phyloP scores from a whole-genome alignment of 2,797 vertebrate genomes.

The Coranthus polyacanthus region DNA sequence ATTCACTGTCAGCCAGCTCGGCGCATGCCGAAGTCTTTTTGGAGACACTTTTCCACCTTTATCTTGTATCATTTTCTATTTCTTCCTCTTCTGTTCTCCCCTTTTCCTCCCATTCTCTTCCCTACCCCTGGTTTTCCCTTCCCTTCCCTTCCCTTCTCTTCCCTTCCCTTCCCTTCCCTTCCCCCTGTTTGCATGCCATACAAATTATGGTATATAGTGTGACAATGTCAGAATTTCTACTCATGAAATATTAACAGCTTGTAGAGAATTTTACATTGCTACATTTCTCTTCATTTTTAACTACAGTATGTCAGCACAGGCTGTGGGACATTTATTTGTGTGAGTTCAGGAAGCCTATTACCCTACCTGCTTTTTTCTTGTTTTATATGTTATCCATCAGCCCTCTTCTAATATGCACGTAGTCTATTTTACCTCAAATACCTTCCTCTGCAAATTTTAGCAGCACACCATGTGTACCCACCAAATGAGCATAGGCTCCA shows the following conservation, averaged over 20 bases:
- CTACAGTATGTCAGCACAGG: slow-evolving; percentile 74
- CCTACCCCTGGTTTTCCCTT: slow-evolving; percentile 19
- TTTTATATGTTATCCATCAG: slow-evolving; percentile 59
- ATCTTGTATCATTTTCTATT: slow-evolving; percentile 36
- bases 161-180: slow-evolving; percentile 9
- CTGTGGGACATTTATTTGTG: slow-evolving; percentile 76
- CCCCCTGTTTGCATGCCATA: slow-evolving; percentile 65
- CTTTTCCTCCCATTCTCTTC: slow-evolving; percentile 10
- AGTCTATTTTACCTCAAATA: slow-evolving; percentile 30
- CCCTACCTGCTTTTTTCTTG: slow-evolving; percentile 44
- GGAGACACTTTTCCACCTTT: slow-evolving; percentile 56
- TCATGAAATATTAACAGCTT: slow-evolving; percentile 87
- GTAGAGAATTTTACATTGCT: slow-evolving; percentile 80
- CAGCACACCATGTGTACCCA: slow-evolving; percentile 14
- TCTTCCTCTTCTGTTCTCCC: slow-evolving; percentile 25
- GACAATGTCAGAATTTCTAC: slow-evolving; percentile 77
- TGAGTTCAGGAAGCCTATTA: slow-evolving; percentile 74
- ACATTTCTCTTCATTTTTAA: slow-evolving; percentile 83
- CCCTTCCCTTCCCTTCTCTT: slow-evolving; percentile 10
- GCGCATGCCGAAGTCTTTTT: slow-evolving; percentile 52
- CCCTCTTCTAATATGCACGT: slow-evolving; percentile 18
- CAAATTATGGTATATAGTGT: slow-evolving; percentile 78
- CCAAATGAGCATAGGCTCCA: slow-evolving; percentile 10
- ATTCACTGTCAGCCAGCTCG: slow-evolving; percentile 62
- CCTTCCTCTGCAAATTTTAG: slow-evolving; percentile 22